These are phyloP conservation scores for Monomorium pharaonis DNA, from an alignment of 1,140 invertebrate genomes.

Conservation along the genomic window DNA sequence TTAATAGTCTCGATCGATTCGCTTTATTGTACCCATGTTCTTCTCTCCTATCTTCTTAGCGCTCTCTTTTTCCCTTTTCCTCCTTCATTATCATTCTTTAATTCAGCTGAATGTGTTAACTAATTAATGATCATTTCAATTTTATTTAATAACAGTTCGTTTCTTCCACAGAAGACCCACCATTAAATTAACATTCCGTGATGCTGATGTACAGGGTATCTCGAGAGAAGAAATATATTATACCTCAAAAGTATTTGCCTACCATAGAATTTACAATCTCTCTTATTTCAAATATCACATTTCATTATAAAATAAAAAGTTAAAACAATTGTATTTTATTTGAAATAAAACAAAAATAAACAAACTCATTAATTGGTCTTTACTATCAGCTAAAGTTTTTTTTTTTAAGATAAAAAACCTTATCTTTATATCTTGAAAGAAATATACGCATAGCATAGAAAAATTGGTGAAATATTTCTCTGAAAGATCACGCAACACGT, in stretches of 20 bases:
- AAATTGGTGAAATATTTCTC: background rate
- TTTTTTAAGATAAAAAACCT: background rate
- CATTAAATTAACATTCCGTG: constrained; percentile 45
- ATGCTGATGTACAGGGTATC: constrained; percentile 32
- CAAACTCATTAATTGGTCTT: background rate
- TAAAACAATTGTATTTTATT: no score
- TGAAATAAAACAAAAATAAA: no score
- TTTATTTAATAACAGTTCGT: constrained; percentile 26
- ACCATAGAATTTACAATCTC: background rate
- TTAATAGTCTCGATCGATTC: constrained; percentile 55
- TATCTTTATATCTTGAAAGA: background rate
- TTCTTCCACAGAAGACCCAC: background rate
- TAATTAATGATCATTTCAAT: constrained; percentile 6
- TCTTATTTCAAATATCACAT: background rate
- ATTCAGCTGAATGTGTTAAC: constrained; percentile 3
- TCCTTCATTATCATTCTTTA: background rate
- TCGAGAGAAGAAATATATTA: constrained; percentile 3
- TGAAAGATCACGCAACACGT: background rate
- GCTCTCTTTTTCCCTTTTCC: background rate
- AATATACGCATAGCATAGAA: background rate
- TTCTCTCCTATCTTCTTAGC: background rate
- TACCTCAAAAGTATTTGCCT: background rate
- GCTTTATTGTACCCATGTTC: constrained; percentile 14
- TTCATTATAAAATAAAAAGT: background rate
- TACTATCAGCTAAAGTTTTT: background rate